Percentiles rank a stretch among this genome's conserved stretches.
phyloP scores from a whole-genome alignment of 2,888 invertebrate genomes.

The Schizaphis graminum region DNA sequence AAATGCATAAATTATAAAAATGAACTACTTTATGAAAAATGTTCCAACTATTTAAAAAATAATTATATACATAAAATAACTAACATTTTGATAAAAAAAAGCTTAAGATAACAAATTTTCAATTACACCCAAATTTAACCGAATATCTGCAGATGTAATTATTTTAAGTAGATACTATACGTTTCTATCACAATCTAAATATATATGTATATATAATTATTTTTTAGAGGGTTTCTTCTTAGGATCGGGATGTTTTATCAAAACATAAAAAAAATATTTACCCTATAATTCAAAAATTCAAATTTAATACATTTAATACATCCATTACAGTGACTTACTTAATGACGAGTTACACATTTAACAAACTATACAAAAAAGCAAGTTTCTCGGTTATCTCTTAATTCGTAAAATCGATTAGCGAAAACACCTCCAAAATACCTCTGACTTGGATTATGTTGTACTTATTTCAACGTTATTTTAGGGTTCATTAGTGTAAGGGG shows the following conservation, averaged over 20 bases:
- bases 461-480: neutral
- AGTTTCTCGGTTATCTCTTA: neutral
- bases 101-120: neutral
- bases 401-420: neutral
- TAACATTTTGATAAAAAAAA: neutral
- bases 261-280: too few species aligned
- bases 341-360: neutral
- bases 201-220: neutral
- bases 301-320: neutral
- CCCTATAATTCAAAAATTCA: neutral
- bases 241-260: neutral
- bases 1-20: constrained; percentile 3
- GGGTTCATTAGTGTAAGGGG: neutral
- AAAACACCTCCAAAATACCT: neutral
- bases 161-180: neutral
- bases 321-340: neutral
- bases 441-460: neutral
- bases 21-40: neutral
- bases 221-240: neutral
- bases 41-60: neutral
- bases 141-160: neutral
- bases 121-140: neutral
- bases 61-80: neutral
- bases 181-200: neutral
- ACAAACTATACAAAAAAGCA: neutral